These are phyloP conservation scores for Botia almorhae DNA, from an alignment of 2,797 vertebrate genomes.

Conservation along the genomic window DNA sequence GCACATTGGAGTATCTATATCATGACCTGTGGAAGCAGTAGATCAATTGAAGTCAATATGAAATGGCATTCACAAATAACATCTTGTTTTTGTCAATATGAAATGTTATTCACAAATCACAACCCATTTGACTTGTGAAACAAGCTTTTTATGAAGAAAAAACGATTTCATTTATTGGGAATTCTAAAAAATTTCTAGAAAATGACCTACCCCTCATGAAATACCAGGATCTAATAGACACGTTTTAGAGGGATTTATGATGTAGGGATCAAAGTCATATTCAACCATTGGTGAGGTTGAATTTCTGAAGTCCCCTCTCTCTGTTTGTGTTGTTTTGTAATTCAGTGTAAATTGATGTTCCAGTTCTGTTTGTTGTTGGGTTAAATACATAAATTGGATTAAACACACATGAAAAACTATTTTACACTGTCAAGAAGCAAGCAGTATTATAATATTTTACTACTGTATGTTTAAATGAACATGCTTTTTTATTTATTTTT, in stretches of 20 bases:
- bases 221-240: neutral
- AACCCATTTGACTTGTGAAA: neutral
- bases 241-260: neutral
- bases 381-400: no score
- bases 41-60: slow-evolving; percentile 8
- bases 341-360: no score
- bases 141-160: neutral
- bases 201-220: neutral
- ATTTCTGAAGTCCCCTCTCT: neutral
- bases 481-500: no score
- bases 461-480: no score
- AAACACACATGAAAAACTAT: no score
- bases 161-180: neutral
- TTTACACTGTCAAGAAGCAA: no score
- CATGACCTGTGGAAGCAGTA: neutral
- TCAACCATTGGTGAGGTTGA: neutral
- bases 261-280: neutral
- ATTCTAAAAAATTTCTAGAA: neutral
- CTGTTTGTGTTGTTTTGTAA: no score
- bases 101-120: no score
- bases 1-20: neutral
- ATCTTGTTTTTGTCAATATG: neutral
- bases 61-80: neutral
- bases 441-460: no score
- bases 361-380: no score